phyloP scores from a whole-genome alignment of 2,797 vertebrate genomes.

The Danio choprae region DNA sequence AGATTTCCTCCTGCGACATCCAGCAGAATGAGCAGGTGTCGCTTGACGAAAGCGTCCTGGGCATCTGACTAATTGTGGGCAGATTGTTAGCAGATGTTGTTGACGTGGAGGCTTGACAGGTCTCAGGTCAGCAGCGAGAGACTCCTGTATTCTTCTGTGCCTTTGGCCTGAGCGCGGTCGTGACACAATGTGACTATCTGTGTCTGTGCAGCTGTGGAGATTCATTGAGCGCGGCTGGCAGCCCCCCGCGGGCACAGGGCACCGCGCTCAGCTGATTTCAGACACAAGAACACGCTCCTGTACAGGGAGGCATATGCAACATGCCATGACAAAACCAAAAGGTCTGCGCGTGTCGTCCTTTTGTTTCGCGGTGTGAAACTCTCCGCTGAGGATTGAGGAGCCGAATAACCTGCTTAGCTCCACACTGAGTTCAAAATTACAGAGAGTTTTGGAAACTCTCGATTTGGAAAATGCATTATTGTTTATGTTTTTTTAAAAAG shows the following conservation, averaged over 20 bases:
- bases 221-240: conserved; percentile 70
- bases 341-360: conserved; percentile 42
- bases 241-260: conserved; percentile 62
- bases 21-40: conserved; percentile 44
- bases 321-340: conserved; percentile 46
- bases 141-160: conserved; percentile 48
- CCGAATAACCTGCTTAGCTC: conserved; percentile 5
- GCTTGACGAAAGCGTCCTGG: conserved; percentile 51
- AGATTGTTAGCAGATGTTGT: conserved; percentile 64
- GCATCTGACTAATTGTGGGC: conserved; percentile 59
- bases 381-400: not conserved
- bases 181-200: conserved; percentile 73
- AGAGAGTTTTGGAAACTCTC: not conserved
- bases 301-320: conserved; percentile 49
- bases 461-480: not conserved
- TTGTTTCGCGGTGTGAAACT: conserved; percentile 31
- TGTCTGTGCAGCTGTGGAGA: conserved; percentile 75
- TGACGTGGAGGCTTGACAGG: conserved; percentile 61
- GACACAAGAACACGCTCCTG: conserved; percentile 49
- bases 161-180: conserved; percentile 65
- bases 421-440: not conserved
- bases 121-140: conserved; percentile 59
- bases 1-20: conserved; percentile 9
- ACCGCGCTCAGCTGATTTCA: conserved; percentile 63
- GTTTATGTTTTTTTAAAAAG: not conserved